Evolutionary conservation across 1,140 invertebrate genomes (phyloP).

Genomic region (Bradynema listronoti): DNA sequence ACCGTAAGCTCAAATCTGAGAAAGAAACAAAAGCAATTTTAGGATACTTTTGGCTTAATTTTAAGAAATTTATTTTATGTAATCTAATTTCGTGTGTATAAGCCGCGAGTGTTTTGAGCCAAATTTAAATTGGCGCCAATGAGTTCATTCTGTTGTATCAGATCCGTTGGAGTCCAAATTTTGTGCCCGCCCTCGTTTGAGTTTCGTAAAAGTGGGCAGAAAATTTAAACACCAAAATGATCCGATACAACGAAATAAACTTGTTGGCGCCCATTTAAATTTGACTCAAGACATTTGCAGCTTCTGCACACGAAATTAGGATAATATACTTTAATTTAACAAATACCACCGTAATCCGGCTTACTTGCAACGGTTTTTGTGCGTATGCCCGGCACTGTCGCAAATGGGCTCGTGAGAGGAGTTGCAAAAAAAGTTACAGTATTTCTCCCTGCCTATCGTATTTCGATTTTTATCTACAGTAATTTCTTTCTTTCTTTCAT

Average conservation of each 20-base stretch:
- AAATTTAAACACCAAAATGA: background rate
- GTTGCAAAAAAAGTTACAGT: conserved; percentile 35
- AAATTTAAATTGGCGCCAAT: no score
- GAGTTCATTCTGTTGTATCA: no score
- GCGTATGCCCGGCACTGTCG: conserved; percentile 28
- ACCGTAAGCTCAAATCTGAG: conserved; percentile 24
- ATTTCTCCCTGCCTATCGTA: background rate
- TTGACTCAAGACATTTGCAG: background rate
- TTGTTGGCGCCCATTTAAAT: background rate
- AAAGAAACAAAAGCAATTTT: background rate
- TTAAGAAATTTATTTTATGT: background rate
- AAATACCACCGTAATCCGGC: background rate
- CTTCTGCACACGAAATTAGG: background rate
- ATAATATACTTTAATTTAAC: background rate
- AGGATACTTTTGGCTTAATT: background rate
- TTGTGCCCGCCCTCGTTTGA: no score
- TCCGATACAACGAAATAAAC: background rate
- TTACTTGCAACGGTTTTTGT: conserved; percentile 34
- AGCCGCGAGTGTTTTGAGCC: no score
- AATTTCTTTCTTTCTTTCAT: background rate
- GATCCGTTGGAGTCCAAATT: no score
- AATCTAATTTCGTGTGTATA: background rate
- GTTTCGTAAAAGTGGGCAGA: no score
- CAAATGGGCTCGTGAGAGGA: conserved; percentile 41
- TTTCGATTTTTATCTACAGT: background rate